phyloP scores from a whole-genome alignment of 2,888 invertebrate genomes.

The Hedya salicella region DNA sequence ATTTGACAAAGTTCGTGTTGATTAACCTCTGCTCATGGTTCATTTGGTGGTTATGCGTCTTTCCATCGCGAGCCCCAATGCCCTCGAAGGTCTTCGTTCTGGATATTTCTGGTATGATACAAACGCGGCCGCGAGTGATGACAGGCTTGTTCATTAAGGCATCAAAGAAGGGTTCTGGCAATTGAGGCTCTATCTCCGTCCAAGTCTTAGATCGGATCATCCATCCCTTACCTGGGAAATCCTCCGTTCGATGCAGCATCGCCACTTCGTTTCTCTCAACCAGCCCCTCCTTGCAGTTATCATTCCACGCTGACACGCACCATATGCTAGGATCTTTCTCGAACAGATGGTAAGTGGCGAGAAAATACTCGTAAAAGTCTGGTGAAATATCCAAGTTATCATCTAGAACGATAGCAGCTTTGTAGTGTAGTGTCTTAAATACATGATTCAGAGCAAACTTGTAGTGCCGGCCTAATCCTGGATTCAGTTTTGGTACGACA shows the following conservation, averaged over 20 bases:
- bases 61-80: not conserved
- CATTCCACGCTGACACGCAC: constrained; percentile 98
- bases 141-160: not conserved
- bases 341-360: constrained; percentile 92
- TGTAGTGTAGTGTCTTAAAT: constrained; percentile 6
- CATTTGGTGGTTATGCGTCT: not conserved
- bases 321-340: constrained; percentile 91
- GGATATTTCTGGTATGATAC: constrained; percentile 22
- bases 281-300: constrained; percentile 83
- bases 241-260: constrained; percentile 12
- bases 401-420: constrained; percentile 9
- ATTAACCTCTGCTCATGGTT: constrained; percentile 9
- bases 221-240: constrained; percentile 14
- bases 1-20: constrained; percentile 4
- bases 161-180: not conserved
- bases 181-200: not conserved
- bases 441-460: constrained; percentile 13
- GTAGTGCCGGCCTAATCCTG: not conserved
- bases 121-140: constrained; percentile 13
- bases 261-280: not conserved
- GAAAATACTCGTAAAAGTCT: constrained; percentile 96
- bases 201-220: constrained; percentile 17
- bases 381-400: constrained; percentile 89
- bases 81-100: constrained; percentile 6
- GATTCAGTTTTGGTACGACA: not conserved